A percentile compares a stretch with the other conserved stretches of the same genome.
These are phyloP conservation scores for Philereme vetulata DNA, from an alignment of 2,888 invertebrate species.

Conservation along the genomic window DNA sequence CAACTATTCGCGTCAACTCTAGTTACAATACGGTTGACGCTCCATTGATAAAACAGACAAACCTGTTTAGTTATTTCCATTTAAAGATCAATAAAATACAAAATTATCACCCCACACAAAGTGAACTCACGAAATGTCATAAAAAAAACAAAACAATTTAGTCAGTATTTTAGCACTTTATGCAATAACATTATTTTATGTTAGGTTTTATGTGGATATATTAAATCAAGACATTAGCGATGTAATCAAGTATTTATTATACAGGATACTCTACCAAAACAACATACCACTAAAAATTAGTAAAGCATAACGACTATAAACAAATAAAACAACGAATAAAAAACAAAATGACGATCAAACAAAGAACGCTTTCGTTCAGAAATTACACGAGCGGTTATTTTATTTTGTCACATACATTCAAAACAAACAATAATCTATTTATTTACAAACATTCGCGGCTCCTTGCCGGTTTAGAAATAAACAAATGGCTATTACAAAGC, in stretches of 20 bases:
- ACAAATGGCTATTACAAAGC: constrained; percentile 52
- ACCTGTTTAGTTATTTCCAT: too few species aligned
- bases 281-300: constrained; percentile 1
- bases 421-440: constrained; percentile 22
- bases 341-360: constrained; percentile 16
- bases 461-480: constrained; percentile 39
- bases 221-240: not conserved
- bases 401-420: constrained; percentile 26
- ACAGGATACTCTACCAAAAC: not conserved
- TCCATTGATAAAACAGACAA: too few species aligned
- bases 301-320: constrained; percentile 1
- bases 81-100: too few species aligned
- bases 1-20: too few species aligned
- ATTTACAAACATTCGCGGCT: constrained; percentile 29
- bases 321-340: not conserved
- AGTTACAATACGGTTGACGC: too few species aligned
- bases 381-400: constrained; percentile 30
- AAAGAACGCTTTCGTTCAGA: constrained; percentile 18
- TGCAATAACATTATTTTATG: constrained; percentile 9
- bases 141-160: constrained; percentile 8
- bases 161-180: constrained; percentile 6
- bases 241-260: not conserved
- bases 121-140: not conserved
- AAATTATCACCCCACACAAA: not conserved
- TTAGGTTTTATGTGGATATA: constrained; percentile 3